Base-by-base conservation (phyloP, 2,888 invertebrate genomes). In the Eupithecia abbreviata region DNA sequence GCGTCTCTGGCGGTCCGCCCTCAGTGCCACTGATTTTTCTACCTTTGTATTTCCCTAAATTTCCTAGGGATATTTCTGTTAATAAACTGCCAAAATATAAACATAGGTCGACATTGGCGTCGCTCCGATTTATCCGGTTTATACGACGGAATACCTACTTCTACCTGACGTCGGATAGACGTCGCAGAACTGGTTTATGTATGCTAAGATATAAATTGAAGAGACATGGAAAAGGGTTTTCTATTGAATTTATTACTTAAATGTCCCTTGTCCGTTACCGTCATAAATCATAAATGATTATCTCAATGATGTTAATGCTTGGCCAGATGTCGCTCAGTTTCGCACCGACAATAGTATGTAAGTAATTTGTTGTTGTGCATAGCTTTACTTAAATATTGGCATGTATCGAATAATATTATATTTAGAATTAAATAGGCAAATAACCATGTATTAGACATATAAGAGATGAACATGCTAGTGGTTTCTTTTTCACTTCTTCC, bases 221-320 rank as follows among this genome's bases (percentile, higher is more conserved):
- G 67, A 67, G 42, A 67, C 66, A 43, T 65, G 41, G 43, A 43
- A 67, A 67, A 67, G 67, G 67, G 67, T 67, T 67, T 67, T 45
- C 2, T 15, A 67, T 67, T 67, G n/a, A 43, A 67, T 67, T 66
- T 67, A 67, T 67, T 15, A 67, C 67, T 9, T 43, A 6, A 13
- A 42, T 15, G 42, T 13, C 66, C 66, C 41, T 41, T 66, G 30
- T 66, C 66, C 15, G 2, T n/a, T n/a, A n/a, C n/a, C n/a, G n/a
- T n/a, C 12, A 43, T 43, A 43, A 30, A 30, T 30, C 1, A 30
- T 30, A 30, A 30, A 30, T n/a, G n/a, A n/a, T n/a, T n/a, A n/a
- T 30, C 30, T 30, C 30, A 30, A 30, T 30, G 30, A 30, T 30
- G 30, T 30, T 30, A 30, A 30, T 30, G 30, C 30, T 30, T 30